Conservation (phyloP, 2,888 invertebrate species). For the Tenthredo scrophulariae region DNA sequence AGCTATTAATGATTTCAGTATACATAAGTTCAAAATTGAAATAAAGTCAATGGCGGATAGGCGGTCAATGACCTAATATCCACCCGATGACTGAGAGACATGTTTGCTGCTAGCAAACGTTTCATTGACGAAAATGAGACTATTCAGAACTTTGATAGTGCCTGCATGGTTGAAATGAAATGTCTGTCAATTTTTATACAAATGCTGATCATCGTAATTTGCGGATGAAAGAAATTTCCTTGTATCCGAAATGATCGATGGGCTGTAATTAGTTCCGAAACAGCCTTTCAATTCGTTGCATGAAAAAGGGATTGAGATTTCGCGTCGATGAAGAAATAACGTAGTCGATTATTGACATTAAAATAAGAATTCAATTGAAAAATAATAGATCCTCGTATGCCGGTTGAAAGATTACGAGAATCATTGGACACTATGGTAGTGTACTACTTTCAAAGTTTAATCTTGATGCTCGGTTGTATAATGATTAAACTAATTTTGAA, state of each 20-base stretch:
- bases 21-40: background rate
- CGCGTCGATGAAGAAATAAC: background rate
- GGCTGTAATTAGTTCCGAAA: background rate
- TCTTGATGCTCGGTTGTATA: background rate
- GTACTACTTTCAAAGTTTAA: background rate
- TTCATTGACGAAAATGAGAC: background rate
- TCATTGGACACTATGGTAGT: background rate
- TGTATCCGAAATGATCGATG: background rate
- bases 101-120: background rate
- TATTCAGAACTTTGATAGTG: background rate
- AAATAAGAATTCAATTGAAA: background rate
- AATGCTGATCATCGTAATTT: background rate
- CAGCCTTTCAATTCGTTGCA: background rate
- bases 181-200: background rate
- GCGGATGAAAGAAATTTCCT: background rate
- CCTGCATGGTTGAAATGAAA: conserved; percentile 4
- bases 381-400: background rate
- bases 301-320: background rate
- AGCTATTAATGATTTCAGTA: background rate
- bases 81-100: background rate
- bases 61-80: background rate
- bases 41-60: background rate
- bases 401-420: background rate
- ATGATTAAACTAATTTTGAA: conserved; percentile 11
- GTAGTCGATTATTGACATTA: background rate